These are phyloP conservation scores for Drosophila ustulata DNA, from an alignment of 2,888 invertebrate genomes.

Conservation along the genomic window DNA sequence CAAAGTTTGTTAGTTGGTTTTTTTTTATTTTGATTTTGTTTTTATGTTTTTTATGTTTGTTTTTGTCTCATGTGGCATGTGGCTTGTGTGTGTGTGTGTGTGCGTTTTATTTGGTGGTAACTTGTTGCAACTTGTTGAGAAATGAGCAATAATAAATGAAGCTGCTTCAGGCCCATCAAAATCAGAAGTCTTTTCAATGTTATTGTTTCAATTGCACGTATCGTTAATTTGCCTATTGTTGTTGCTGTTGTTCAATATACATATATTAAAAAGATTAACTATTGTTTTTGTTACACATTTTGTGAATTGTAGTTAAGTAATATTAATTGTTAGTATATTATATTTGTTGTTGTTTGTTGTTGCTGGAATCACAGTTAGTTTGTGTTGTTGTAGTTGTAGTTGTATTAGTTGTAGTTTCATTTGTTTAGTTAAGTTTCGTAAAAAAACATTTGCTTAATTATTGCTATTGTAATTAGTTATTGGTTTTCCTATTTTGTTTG, in stretches of 20 bases:
- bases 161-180: constrained; percentile 40
- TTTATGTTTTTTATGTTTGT: constrained; percentile 28
- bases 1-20: constrained; percentile 64
- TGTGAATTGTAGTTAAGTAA: constrained; percentile 47
- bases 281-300: constrained; percentile 44
- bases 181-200: constrained; percentile 46
- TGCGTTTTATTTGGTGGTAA: constrained; percentile 42
- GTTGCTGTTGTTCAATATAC: constrained; percentile 16
- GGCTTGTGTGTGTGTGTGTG: constrained; percentile 28
- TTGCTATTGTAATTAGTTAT: constrained; percentile 54
- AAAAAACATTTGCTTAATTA: constrained; percentile 52
- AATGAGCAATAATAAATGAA: constrained; percentile 47
- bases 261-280: constrained; percentile 61
- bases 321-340: constrained; percentile 50
- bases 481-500: constrained; percentile 46
- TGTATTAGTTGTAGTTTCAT: constrained; percentile 30
- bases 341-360: constrained; percentile 52
- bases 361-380: constrained; percentile 77
- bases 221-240: constrained; percentile 55
- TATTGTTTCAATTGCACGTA: constrained; percentile 48
- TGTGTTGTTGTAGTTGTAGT: constrained; percentile 73
- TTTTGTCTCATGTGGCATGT: constrained; percentile 37
- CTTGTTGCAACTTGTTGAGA: constrained; percentile 37
- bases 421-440: constrained; percentile 36
- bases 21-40: constrained; percentile 29